Evolutionary conservation across 2,113 vertebrate species (phyloP).

Genomic region (Seriola quinqueradiata): DNA sequence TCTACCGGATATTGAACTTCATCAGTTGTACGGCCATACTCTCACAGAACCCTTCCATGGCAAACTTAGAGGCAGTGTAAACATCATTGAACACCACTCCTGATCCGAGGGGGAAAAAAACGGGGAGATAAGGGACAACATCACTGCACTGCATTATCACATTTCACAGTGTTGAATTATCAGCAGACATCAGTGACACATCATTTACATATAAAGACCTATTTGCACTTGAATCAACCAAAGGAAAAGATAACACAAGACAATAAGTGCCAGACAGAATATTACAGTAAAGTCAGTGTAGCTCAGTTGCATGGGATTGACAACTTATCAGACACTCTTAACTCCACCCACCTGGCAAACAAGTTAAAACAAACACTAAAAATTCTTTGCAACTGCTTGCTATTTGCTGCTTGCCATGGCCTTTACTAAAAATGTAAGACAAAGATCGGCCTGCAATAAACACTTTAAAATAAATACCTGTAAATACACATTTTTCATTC

Average conservation of each 20-base stretch:
- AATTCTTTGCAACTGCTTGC: slow-evolving; percentile 13
- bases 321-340: slow-evolving; percentile 9
- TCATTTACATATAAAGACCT: slow-evolving; percentile 6
- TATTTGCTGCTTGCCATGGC: neutral
- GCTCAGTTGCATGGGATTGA: neutral
- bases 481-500: neutral
- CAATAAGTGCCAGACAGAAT: slow-evolving; percentile 14
- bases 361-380: slow-evolving; percentile 40
- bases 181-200: neutral
- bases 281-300: neutral
- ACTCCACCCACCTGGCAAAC: slow-evolving; percentile 11
- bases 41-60: slow-evolving; percentile 96
- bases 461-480: neutral
- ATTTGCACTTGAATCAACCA: neutral
- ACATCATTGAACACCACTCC: slow-evolving; percentile 94
- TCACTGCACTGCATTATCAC: neutral
- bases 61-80: slow-evolving; percentile 96
- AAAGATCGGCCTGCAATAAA: neutral
- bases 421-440: slow-evolving; percentile 1
- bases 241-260: neutral
- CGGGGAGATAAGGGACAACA: neutral
- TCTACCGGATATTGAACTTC: slow-evolving; percentile 93
- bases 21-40: slow-evolving; percentile 93
- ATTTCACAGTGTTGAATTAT: neutral
- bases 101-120: slow-evolving; percentile 61